phyloP scores from a whole-genome alignment of 2,113 vertebrate species.

The Chaetodon trifascialis region DNA sequence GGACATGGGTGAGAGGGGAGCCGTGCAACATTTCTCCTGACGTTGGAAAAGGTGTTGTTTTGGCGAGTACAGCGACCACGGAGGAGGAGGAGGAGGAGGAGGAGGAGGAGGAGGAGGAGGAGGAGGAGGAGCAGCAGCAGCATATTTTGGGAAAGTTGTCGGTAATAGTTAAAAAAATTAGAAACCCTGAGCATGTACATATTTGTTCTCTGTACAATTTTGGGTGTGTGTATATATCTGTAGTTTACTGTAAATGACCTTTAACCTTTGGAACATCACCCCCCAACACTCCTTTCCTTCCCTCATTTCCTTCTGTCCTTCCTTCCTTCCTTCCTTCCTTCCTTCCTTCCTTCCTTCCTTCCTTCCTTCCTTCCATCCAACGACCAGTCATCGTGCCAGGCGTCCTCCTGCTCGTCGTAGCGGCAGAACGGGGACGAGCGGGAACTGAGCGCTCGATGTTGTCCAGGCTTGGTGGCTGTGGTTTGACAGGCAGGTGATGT shows the following conservation, averaged over 20 bases:
- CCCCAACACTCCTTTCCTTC: constrained; percentile 8
- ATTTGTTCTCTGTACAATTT: constrained; percentile 80
- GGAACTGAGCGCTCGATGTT: neutral
- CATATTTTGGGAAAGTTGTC: constrained; percentile 33
- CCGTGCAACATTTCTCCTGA: constrained; percentile 40
- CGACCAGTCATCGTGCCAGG: constrained; percentile 35
- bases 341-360: constrained; percentile 3
- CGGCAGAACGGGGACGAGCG: constrained; percentile 29
- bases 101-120: neutral
- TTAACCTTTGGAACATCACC: constrained; percentile 25
- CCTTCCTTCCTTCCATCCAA: constrained; percentile 1
- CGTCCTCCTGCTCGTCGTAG: constrained; percentile 24
- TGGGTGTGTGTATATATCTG: constrained; percentile 81
- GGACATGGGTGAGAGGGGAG: neutral
- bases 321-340: neutral
- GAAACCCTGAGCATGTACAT: constrained; percentile 81
- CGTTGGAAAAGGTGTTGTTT: neutral
- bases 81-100: constrained; percentile 14
- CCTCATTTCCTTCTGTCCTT: neutral
- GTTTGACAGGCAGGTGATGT: neutral
- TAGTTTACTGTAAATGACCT: constrained; percentile 84
- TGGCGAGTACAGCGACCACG: constrained; percentile 1
- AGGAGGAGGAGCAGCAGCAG: constrained; percentile 9
- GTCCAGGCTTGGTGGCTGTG: neutral
- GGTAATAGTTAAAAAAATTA: constrained; percentile 53